Base-by-base conservation (phyloP, 2,113 vertebrate genomes). In the Brachyhypopomus occidentalis region DNA sequence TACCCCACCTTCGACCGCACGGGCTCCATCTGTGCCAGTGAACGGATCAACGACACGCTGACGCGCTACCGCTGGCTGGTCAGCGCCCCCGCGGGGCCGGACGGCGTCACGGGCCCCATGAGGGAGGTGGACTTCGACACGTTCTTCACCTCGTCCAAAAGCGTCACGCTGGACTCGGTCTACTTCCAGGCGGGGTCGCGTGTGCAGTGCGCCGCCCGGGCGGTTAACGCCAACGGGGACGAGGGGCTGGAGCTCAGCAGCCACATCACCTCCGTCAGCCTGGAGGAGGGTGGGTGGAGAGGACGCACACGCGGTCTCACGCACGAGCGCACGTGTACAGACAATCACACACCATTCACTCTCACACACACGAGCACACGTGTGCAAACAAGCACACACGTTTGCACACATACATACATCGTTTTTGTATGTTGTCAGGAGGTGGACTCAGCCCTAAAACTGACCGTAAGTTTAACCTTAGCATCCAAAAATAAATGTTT, bases 61-160 rank as follows among this genome's bases (percentile, higher is more conserved):
- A 95, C 94, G 16, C 91, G 93, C 63, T 95, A 94, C 87, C 91
- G 92, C 86, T 96, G 95, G 94, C 81, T 95, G 56, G 87, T 95
- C 66, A 94, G 94, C 38, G 94, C 92, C 77, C 95, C 94, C 6
- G 93, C 92, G 0, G 93, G 92, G 58, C 89, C 89, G 0, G 93
- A 95, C 8, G 92, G 95, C 23, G 94, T 95, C 63, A 95, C 95
- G 86, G 95, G 93, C 75, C 94, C 92, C 4, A 94, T 95, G 94
- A 92, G 91, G 67, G 94, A 96, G 88, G 93, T 94, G 85, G 93
- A 96, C 86, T 92, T 92, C 1, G 93, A 94, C 83, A 95, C 93
- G 16, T 95, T 95, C 90, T 96, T 96, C 87, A 95, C 93, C 84
- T 93, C 92, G 88, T 95, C 93, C 81, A 95, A 95, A 87, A 92